These are phyloP conservation scores for Zonitis immaculata DNA, from an alignment of 2,888 invertebrate species.

Conservation along the genomic window DNA sequence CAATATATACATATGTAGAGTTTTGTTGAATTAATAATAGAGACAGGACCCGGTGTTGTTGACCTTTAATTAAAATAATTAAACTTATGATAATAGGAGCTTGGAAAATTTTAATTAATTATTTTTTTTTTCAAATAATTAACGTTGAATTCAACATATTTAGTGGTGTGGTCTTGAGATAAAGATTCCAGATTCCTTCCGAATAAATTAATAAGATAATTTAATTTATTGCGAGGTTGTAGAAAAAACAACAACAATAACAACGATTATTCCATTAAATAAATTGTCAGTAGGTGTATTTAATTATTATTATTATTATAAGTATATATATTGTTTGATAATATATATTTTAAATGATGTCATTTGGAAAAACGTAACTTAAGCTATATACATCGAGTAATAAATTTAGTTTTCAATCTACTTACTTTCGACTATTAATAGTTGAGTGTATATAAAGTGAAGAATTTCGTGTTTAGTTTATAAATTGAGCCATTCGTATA, in stretches of 20 bases:
- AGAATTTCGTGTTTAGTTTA: background rate
- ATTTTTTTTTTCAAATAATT: too few species aligned
- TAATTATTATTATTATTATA: constrained; percentile 5
- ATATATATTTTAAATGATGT: background rate
- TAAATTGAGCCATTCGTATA: background rate
- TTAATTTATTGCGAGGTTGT: background rate
- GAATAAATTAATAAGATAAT: background rate
- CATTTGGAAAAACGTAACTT: background rate
- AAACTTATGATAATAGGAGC: too few species aligned
- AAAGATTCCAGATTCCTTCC: background rate
- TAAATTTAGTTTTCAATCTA: background rate
- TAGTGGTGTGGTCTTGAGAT: too few species aligned
- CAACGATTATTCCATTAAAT: constrained; percentile 13
- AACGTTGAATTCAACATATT: too few species aligned
- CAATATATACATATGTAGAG: too few species aligned
- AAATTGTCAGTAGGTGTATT: constrained; percentile 22
- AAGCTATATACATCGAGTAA: background rate
- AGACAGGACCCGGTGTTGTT: too few species aligned
- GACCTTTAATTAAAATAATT: too few species aligned
- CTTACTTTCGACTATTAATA: constrained; percentile 18
- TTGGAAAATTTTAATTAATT: too few species aligned
- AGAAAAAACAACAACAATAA: background rate
- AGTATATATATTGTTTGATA: background rate
- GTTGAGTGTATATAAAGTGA: constrained; percentile 7
- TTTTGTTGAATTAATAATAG: too few species aligned